Evolutionary conservation across 2,797 vertebrate genomes (phyloP).

Genomic region (Sebastes glaucus): DNA sequence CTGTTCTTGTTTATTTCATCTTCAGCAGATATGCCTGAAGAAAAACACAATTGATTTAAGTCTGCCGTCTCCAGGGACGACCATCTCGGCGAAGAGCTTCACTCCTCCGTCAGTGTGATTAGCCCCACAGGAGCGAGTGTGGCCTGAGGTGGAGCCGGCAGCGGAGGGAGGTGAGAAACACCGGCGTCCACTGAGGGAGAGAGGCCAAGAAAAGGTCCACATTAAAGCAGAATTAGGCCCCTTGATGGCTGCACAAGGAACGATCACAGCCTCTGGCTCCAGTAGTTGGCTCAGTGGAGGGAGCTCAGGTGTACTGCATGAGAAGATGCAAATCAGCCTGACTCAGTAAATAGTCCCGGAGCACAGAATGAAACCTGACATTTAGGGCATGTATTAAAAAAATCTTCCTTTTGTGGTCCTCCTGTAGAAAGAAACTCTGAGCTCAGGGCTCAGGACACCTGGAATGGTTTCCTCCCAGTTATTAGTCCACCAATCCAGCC

Average conservation of each 20-base stretch:
- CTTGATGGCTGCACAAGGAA: slow-evolving; percentile 33
- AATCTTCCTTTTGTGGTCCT: slow-evolving; percentile 1
- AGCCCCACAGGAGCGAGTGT: slow-evolving; percentile 46
- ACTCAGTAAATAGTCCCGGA: slow-evolving; percentile 6
- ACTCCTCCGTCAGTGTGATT: slow-evolving; percentile 36
- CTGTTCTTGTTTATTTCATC: slow-evolving; percentile 24
- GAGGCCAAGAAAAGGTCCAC: slow-evolving; percentile 14
- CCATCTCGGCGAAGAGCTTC: slow-evolving; percentile 27
- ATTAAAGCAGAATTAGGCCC: slow-evolving; percentile 29
- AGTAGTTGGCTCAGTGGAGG: slow-evolving; percentile 15
- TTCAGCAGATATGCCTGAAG: slow-evolving; percentile 24
- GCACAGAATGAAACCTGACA: slow-evolving; percentile 3
- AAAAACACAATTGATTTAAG: slow-evolving; percentile 53
- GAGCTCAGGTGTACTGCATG: slow-evolving; percentile 30
- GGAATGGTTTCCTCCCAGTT: neutral
- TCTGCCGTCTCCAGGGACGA: slow-evolving; percentile 47
- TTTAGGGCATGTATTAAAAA: neutral
- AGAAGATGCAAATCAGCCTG: slow-evolving; percentile 13
- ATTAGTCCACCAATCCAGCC: slow-evolving; percentile 35
- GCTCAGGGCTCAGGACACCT: neutral
- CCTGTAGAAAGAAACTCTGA: neutral
- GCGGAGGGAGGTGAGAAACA: slow-evolving; percentile 35
- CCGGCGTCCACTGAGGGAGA: slow-evolving; percentile 21
- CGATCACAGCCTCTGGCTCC: slow-evolving; percentile 48
- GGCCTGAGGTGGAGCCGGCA: slow-evolving; percentile 43